Evolutionary conservation across 2,888 invertebrate species (phyloP).

Genomic region (Apomyelois bistriatella): DNA sequence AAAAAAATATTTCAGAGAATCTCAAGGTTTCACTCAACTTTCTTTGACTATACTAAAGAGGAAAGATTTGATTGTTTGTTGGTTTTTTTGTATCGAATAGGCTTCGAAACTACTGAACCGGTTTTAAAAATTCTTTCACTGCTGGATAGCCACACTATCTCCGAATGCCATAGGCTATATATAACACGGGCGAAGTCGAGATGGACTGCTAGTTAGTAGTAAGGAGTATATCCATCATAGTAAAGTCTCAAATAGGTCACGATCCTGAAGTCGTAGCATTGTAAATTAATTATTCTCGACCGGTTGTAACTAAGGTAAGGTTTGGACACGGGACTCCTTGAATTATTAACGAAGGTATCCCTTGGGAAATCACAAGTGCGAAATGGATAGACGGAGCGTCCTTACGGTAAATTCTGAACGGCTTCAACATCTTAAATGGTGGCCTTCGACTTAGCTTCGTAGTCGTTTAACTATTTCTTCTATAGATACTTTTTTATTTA

Average conservation of each 20-base stretch:
- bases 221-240: background rate
- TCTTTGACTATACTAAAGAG: no score
- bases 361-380: conserved; percentile 71
- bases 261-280: conserved; percentile 36
- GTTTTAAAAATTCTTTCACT: no score
- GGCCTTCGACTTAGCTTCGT: background rate
- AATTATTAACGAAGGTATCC: conserved; percentile 68
- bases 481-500: background rate
- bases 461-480: background rate
- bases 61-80: no score
- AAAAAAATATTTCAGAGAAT: no score
- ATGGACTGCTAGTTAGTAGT: no score
- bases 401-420: conserved; percentile 23
- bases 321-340: conserved; percentile 58
- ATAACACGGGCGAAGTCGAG: no score
- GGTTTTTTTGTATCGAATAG: no score
- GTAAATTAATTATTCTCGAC: conserved; percentile 62
- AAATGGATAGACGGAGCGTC: conserved; percentile 35
- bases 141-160: no score
- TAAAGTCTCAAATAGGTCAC: conserved; percentile 39
- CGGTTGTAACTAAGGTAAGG: conserved; percentile 55
- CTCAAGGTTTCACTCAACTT: no score
- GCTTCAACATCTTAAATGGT: conserved; percentile 1
- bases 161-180: no score
- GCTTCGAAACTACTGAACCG: no score